Base-by-base conservation (phyloP, 1,140 invertebrate genomes). In the Zaprionus africanus region DNA sequence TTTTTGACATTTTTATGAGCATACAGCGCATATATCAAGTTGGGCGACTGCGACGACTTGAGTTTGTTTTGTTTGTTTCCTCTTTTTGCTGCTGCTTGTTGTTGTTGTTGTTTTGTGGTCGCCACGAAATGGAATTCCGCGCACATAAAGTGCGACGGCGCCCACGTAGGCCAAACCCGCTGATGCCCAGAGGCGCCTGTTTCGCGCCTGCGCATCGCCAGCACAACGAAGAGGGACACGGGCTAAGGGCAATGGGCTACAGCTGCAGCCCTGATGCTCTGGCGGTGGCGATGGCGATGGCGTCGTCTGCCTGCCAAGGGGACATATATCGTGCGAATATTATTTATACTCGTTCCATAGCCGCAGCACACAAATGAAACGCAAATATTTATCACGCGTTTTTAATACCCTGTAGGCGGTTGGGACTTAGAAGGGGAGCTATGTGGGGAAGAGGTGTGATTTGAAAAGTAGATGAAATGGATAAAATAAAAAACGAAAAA, bases 1-100 rank as follows among this genome's bases (percentile, higher is more conserved):
- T 90, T 91, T 91, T 92, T 92, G 91, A 92, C 91, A 92, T 92
- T 92, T 92, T 92, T 92, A 92, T 92, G 91, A 92, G 91, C 85
- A 81, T 77, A 68, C 67, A 88, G 80, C 84, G 79, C 91, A 92
- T 92, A 92, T 92, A 91, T 92, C 84, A 92, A 92, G 78, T 92
- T 91, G 86, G 82, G 46, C 62, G 76, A 73, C 75, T 73, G 43
- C 62, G 75, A 73, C 69, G 61, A 71, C 69, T 77, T 67, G 75
- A 38, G 43, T 71, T 76, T 75, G 58, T 54, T 70, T 59, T 63
- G 67, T 76, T 71, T 71, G 43, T n/a, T 73, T 59, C 41, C 51
- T 15, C 60, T 34, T 68, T 54, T 67, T 13, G 34, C 11, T n/a
- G 4, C 38, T 2, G 54, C 24, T 63, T 62, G 43, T 43, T 71